These are phyloP conservation scores for Aphodius sticticus DNA, from an alignment of 2,888 invertebrate species.

Conservation along the genomic window DNA sequence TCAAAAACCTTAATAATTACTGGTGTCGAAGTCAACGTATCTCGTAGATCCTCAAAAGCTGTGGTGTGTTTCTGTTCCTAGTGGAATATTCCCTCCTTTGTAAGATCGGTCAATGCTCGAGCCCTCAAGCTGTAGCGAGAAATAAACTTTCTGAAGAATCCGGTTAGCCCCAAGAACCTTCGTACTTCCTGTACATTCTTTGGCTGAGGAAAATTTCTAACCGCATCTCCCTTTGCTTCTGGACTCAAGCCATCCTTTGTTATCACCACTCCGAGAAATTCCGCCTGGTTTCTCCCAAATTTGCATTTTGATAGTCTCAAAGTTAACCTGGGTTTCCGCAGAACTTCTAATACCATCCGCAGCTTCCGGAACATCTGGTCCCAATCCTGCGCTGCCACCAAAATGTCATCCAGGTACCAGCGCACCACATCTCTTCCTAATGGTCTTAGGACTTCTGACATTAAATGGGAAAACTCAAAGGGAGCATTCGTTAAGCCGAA, in stretches of 20 bases:
- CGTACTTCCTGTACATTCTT: constrained; percentile 28
- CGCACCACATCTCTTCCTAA: neutral
- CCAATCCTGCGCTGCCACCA: constrained; percentile 11
- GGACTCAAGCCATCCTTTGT: constrained; percentile 25
- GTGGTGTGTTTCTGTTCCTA: too few relatives aligned
- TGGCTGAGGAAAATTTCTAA: constrained; percentile 30
- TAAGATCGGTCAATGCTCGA: too few relatives aligned
- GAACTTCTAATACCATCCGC: neutral
- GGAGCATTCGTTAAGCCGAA: too few relatives aligned
- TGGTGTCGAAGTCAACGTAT: too few relatives aligned
- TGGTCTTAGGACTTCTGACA: too few relatives aligned
- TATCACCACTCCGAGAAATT: constrained; percentile 46
- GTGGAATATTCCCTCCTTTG: constrained; percentile 34
- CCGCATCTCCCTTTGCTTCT: constrained; percentile 38
- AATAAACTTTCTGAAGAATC: too few relatives aligned
- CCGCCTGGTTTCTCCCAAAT: constrained; percentile 42
- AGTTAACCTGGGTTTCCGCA: constrained; percentile 39
- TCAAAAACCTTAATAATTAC: too few relatives aligned
- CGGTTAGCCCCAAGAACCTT: too few relatives aligned
- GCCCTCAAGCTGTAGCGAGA: too few relatives aligned
- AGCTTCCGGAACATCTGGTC: neutral
- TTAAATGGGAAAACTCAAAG: too few relatives aligned
- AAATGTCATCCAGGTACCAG: constrained; percentile 23
- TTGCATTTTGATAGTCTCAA: constrained; percentile 47
- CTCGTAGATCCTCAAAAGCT: too few relatives aligned